phyloP scores from a whole-genome alignment of 2,888 invertebrate species.

The Conus canariensis region DNA sequence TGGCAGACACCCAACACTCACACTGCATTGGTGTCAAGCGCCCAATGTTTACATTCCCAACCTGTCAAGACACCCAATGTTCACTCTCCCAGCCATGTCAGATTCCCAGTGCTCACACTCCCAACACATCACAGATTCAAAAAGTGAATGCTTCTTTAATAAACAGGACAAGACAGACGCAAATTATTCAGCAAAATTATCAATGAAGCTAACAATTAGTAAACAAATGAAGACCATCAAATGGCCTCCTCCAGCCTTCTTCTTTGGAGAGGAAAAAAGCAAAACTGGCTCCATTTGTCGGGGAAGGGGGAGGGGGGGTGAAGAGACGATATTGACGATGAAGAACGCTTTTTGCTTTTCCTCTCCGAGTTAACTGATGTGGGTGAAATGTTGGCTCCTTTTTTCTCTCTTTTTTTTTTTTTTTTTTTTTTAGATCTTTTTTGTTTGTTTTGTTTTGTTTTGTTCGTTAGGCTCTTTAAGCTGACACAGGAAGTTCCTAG shows the following conservation, averaged over 20 bases:
- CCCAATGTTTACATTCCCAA: background rate
- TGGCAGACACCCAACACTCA: too few relatives aligned
- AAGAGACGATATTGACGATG: too few relatives aligned
- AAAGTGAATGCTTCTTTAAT: constrained; percentile 22
- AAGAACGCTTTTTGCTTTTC: background rate
- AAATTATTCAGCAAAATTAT: constrained; percentile 7
- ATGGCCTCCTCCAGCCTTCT: background rate
- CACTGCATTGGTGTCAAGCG: too few relatives aligned
- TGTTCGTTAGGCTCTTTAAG: too few relatives aligned
- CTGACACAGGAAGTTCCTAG: too few relatives aligned
- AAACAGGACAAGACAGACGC: constrained; percentile 19
- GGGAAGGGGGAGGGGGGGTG: too few relatives aligned
- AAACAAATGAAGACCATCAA: background rate
- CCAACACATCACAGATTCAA: constrained; percentile 14
- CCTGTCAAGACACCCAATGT: too few relatives aligned
- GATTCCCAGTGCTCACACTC: background rate
- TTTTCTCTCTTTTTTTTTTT: too few relatives aligned
- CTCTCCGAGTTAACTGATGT: background rate
- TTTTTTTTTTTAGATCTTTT: background rate
- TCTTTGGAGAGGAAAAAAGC: background rate
- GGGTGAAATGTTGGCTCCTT: too few relatives aligned
- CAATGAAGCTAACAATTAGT: background rate
- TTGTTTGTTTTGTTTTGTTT: background rate
- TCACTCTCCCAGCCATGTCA: background rate
- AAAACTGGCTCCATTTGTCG: background rate